These are phyloP conservation scores for Aphelocoma coerulescens DNA, from an alignment of 2,113 vertebrate genomes.

Conservation along the genomic window DNA sequence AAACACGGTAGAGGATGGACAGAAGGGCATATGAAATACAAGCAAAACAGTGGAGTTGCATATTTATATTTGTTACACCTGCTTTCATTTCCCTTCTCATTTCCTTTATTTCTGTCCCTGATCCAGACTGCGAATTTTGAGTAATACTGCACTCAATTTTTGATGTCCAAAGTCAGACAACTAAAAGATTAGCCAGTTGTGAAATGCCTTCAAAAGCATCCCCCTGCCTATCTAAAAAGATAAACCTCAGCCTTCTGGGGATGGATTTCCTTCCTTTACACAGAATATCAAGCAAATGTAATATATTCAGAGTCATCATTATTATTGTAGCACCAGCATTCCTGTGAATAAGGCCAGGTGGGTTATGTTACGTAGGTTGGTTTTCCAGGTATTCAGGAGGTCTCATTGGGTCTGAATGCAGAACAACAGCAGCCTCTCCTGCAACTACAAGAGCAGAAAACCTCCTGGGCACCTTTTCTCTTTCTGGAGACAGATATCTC, in stretches of 20 bases:
- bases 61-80: not conserved
- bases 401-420: not conserved
- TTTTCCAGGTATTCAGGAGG: not conserved
- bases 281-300: not conserved
- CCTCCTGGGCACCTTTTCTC: not conserved
- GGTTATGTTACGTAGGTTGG: rapidly evolving
- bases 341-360: not conserved
- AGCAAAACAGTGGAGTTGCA: not conserved
- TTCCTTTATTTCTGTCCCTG: not conserved
- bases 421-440: not conserved
- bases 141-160: not conserved
- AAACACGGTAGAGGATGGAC: not conserved
- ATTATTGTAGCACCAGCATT: not conserved
- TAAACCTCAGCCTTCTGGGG: not conserved
- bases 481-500: not conserved
- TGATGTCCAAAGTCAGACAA: not conserved
- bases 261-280: not conserved
- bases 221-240: not conserved
- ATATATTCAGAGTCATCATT: not conserved
- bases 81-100: not conserved
- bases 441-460: not conserved
- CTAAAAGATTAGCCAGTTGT: not conserved
- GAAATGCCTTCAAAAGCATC: not conserved
- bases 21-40: not conserved
- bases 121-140: not conserved